These are phyloP conservation scores for Perca flavescens DNA, from an alignment of 2,113 vertebrate species.

Conservation along the genomic window DNA sequence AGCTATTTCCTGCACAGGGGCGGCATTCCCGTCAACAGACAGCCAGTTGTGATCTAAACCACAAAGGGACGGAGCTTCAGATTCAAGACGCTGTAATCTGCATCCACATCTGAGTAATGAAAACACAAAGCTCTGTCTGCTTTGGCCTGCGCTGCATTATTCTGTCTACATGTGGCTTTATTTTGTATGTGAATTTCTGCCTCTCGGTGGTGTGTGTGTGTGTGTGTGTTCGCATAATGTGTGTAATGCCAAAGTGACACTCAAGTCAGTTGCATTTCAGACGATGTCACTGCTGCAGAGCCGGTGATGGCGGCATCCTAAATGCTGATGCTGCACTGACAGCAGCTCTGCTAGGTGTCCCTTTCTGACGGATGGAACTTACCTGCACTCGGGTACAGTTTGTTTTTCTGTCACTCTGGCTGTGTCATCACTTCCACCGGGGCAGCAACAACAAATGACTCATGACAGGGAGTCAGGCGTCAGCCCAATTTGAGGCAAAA, in stretches of 20 bases:
- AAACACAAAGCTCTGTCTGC: conserved; percentile 42
- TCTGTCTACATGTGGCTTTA: conserved; percentile 6
- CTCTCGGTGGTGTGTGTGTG: neutral
- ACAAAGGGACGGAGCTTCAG: conserved; percentile 24
- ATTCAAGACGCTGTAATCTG: conserved; percentile 50
- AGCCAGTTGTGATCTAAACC: conserved; percentile 40
- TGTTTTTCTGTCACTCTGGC: neutral
- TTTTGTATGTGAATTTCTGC: conserved; percentile 3
- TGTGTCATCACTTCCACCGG: conserved; percentile 40
- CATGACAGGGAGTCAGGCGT: neutral
- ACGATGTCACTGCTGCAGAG: conserved; percentile 29
- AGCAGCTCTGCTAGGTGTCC: conserved; percentile 4
- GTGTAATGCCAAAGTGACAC: conserved; percentile 48
- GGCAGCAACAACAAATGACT: conserved; percentile 19
- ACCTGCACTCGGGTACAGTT: conserved; percentile 20
- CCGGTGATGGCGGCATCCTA: neutral
- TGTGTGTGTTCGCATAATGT: neutral
- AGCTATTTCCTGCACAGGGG: conserved; percentile 63
- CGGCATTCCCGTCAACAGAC: conserved; percentile 39
- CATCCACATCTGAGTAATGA: conserved; percentile 53
- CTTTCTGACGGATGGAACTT: conserved; percentile 30
- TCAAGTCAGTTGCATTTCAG: conserved; percentile 24
- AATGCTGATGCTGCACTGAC: conserved; percentile 49
- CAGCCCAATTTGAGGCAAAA: neutral
- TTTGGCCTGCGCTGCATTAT: conserved; percentile 16